Evolutionary conservation across 2,113 vertebrate species (phyloP).

Genomic region (Gymnogyps californianus): DNA sequence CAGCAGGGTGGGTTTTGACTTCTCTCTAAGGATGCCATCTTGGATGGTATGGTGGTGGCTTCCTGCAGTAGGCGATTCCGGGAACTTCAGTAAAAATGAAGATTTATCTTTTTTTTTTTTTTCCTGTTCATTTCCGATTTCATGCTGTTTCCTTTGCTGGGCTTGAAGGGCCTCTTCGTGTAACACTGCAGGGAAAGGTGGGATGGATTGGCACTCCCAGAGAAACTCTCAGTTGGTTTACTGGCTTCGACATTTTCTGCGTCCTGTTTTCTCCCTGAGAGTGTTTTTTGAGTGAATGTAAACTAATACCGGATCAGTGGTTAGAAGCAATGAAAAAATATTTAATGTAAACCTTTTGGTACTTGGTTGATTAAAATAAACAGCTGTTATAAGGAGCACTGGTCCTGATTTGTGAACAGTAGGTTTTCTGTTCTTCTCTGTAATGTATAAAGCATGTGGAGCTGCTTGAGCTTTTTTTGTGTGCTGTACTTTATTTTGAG

Average conservation of each 20-base stretch:
- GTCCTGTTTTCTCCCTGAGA: background rate
- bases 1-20: background rate
- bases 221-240: background rate
- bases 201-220: background rate
- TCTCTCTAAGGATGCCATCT: background rate
- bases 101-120: background rate
- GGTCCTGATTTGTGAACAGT: background rate
- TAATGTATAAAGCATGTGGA: background rate
- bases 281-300: background rate
- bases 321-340: background rate
- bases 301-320: background rate
- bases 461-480: background rate
- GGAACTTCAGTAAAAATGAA: background rate
- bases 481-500: background rate
- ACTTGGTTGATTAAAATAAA: conserved; percentile 8
- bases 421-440: background rate
- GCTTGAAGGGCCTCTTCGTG: background rate
- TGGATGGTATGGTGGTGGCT: background rate
- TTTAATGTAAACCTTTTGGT: background rate
- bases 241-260: background rate
- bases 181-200: background rate
- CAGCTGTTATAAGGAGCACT: background rate
- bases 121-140: background rate
- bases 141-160: background rate
- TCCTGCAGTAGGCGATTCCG: background rate